Evolutionary conservation across 2,797 vertebrate genomes (phyloP), one percentile per base, ranked within the genome.

Genomic region (Danio jaintianensis): DNA sequence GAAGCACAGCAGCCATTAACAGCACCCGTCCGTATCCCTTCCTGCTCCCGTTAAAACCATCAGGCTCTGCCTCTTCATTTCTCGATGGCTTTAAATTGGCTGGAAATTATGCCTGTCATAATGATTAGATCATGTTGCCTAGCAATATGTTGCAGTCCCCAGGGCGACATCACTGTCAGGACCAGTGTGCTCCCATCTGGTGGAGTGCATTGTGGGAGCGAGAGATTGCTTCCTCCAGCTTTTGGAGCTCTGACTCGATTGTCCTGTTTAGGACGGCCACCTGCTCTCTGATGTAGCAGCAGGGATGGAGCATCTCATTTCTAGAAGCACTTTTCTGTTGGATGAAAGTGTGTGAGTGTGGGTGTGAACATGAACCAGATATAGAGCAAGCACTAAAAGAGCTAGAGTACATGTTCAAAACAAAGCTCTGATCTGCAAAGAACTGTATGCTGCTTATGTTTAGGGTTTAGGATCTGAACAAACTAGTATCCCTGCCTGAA

Each of bases 121-220:
- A 87, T 88, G 85, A 86, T 89, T 90, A 88, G 88, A 89, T 91
- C 87, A 88, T 84, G 89, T 87, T 87, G 84, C 78, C 61, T 86
- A 84, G 84, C 74, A 18, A 83, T 64, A 47, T 82, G 29, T 80
- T 13, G 82, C 78, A 12, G 69, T 88, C 88, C 88, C 89, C 78
- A 75, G 85, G 87, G 88, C 79, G 69, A 85, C 86, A 78, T 88
- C 84, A 50, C 66, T 20, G 78, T 79, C 83, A n/a, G 83, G 87
- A 82, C 79, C 87, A 80, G 79, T 83, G 82, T 87, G 80, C 86
- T 88, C 84, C 89, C 87, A 89, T 91, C 89, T 91, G 89, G 83
- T 83, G 2, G 52, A 18, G 83, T 63, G 42, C 86, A 89, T 85
- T 87, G 85, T 86, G 88, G 74, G 71, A 66, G 84, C 76, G 59